Evolutionary conservation across 2,797 vertebrate species (phyloP), one percentile per base, ranked within the genome.

Genomic region (Vireo griseus): DNA sequence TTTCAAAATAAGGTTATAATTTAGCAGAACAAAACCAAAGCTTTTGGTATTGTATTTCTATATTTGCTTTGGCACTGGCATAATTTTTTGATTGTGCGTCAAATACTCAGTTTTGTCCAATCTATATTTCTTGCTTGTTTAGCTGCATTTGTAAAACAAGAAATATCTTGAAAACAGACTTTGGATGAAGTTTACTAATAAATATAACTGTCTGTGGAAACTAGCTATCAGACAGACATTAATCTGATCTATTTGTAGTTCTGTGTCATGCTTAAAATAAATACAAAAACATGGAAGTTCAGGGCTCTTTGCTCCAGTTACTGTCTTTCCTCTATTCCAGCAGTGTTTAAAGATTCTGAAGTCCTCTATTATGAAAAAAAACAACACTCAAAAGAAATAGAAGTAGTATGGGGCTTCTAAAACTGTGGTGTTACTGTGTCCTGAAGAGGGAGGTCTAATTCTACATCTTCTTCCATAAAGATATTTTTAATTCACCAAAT

Each of bases 1-100:
- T 72, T 95, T 68, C 50, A 94, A 91, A 96, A 88, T 84, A 88
- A 86, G 54, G 28, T 92, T 95, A 74, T 67, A 42, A 95, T 94
- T 95, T 96, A 92, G 40, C 33, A 88, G 79, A 86, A 86, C 50
- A 93, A 87, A 94, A 26, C 3, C 45, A 88, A 89, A 68, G 66
- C 13, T 86, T 92, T 95, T 86, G 62, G 68, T 91, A 94, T 83
- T 91, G 79, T 80, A 61, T 92, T 95, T 92, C 31, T 88, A 95
- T 91, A 80, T 95, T 95, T 95, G 73, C 66, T 90, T 96, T 96
- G 87, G 76, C 68, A n/a, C 10, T 55, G 19, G 15, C 1, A 4
- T 87, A 50, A 61, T n/a, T 83, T 86, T 91, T 88, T 6, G 1
- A 39, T 87, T 88, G n/a, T 37, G 9, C 19, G 7, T 88, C 42